Conservation (phyloP, 23 tunicate species). For the Halocynthia aurantium region DNA sequence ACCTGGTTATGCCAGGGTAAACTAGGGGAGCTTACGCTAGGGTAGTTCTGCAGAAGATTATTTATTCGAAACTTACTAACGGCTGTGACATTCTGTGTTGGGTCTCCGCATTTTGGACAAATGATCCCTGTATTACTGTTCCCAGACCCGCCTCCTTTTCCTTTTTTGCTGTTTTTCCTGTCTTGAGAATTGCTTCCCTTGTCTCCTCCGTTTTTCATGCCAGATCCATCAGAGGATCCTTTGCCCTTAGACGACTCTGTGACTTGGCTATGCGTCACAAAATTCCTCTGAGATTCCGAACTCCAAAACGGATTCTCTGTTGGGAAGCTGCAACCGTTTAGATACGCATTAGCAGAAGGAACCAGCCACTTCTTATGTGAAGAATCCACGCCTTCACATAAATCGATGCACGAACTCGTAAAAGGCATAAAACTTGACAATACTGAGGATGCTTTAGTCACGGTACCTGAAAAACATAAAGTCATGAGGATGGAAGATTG, state of each 20-base stretch:
- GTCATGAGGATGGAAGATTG: no score
- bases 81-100: slow-evolving; percentile 21
- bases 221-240: slow-evolving; percentile 8
- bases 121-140: slow-evolving; percentile 13
- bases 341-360: background rate
- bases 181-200: slow-evolving; percentile 3
- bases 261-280: background rate
- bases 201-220: background rate
- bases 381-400: background rate
- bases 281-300: no score
- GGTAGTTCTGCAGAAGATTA: background rate
- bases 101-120: slow-evolving; percentile 46
- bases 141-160: slow-evolving; percentile 9
- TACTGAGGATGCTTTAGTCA: background rate
- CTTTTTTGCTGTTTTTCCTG: slow-evolving; percentile 1
- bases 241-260: slow-evolving; percentile 1
- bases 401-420: slow-evolving; percentile 5
- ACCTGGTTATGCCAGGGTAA: no score
- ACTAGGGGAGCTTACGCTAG: no score
- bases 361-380: background rate
- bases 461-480: background rate
- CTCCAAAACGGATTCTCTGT: no score
- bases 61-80: slow-evolving; percentile 2
- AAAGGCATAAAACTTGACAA: slow-evolving; percentile 20
- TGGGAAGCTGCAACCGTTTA: no score